phyloP scores from a whole-genome alignment of 2,888 invertebrate genomes.

The Trimorus sp. region DNA sequence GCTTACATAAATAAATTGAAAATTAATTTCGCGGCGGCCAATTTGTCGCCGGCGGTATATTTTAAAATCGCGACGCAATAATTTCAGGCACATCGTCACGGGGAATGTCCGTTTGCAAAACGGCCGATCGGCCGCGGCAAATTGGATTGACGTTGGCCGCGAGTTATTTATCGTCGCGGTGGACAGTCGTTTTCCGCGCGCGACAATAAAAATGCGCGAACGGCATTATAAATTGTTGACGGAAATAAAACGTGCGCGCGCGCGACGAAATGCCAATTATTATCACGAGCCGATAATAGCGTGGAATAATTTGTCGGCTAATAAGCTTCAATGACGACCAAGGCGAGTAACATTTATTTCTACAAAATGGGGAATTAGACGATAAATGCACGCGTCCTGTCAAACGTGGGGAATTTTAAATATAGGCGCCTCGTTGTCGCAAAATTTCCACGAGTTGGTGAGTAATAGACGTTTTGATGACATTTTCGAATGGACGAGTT shows the following conservation, averaged over 20 bases:
- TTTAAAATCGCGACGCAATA: constrained; percentile 13
- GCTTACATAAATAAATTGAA: constrained; percentile 51
- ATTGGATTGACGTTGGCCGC: constrained; percentile 20
- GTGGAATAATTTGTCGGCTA: constrained; percentile 10
- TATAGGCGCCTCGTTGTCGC: too few species aligned
- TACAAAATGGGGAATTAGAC: too few species aligned
- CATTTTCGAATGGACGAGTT: too few species aligned
- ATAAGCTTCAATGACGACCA: too few species aligned
- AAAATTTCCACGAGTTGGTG: too few species aligned
- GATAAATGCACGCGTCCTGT: too few species aligned
- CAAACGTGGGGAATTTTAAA: too few species aligned
- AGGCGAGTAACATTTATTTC: neutral
- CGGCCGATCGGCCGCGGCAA: neutral
- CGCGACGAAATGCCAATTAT: constrained; percentile 18
- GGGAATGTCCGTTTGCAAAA: neutral
- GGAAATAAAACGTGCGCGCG: constrained; percentile 14
- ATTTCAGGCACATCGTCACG: constrained; percentile 1
- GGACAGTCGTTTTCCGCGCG: constrained; percentile 22
- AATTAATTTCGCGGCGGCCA: constrained; percentile 45
- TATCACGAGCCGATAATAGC: constrained; percentile 16
- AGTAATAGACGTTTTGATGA: too few species aligned
- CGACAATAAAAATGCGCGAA: constrained; percentile 23
- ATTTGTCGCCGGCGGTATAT: constrained; percentile 38
- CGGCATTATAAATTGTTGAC: constrained; percentile 30
- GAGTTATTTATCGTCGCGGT: constrained; percentile 24